phyloP scores from a whole-genome alignment of 1,140 invertebrate genomes.

The Diplogasteroides magnus region DNA sequence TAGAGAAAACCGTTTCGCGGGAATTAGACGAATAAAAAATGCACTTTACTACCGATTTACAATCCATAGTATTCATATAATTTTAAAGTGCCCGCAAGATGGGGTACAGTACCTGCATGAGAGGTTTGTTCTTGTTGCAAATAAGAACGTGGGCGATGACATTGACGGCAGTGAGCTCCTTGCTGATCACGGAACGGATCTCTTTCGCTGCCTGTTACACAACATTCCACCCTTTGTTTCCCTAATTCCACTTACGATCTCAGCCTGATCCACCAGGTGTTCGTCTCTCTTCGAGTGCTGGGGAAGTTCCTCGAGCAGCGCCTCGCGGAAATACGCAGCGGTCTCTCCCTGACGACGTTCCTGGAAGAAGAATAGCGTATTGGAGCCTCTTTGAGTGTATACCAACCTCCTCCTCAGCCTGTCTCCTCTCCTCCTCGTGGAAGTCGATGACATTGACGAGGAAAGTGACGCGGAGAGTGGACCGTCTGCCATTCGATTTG shows the following conservation, averaged over 20 bases:
- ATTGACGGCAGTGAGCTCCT: constrained; percentile 6
- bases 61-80: background rate
- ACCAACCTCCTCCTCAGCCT: background rate
- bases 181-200: constrained; percentile 10
- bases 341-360: background rate
- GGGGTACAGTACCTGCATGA: constrained; percentile 17
- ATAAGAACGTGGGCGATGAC: constrained; percentile 12
- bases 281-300: constrained; percentile 9
- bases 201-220: constrained; percentile 15
- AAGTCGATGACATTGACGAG: background rate
- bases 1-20: too few relatives aligned
- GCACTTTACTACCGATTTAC: background rate
- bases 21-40: background rate
- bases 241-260: too few relatives aligned
- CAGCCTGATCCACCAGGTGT: constrained; percentile 11
- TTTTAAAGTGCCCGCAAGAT: too few relatives aligned
- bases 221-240: too few relatives aligned
- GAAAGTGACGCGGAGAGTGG: background rate
- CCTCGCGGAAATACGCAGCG: background rate
- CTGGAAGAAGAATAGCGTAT: background rate
- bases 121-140: constrained; percentile 15
- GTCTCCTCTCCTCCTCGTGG: background rate
- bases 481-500: background rate
- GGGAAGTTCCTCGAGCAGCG: constrained; percentile 14
- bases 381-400: too few relatives aligned